Evolutionary conservation across 2,888 invertebrate genomes (phyloP), one percentile per base, ranked within the genome.

Genomic region (Campoplex capitator): DNA sequence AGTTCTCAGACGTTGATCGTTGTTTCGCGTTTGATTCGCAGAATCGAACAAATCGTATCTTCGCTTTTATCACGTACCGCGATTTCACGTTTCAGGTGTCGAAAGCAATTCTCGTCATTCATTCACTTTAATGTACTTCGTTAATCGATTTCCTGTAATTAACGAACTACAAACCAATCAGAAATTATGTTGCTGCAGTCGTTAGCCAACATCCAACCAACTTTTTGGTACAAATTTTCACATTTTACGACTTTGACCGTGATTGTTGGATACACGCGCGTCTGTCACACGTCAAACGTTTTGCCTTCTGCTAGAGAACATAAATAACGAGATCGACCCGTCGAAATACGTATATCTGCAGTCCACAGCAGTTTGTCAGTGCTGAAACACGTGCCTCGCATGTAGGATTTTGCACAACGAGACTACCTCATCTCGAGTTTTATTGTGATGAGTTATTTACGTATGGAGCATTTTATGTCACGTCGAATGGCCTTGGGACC

Each of bases 281-380:
- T 42, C 35, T 62, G 58, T 75, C 48, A 58, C 35, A 45, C 73
- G 86, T 84, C 80, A 77, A 84, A 84, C 73, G 58, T 79, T 75
- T 42, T 62, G 6, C 18, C 75, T 42, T 32, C 56, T 8, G 54
- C 58, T 23, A 45, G 45, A 11, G 67, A 73, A 74, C 86, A 77
- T 81, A 77, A 86, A 86, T 83, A 83, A 73, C 80, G 80, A 48
- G 80, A 83, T 83, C 42, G 79, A 56, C 73, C 68, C 32, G 8
- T 48, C 82, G 73, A 67, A 51, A 51, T 51, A 74, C 73, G 38
- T 13, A 51, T 62, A 82, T 74, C 84, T 84, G 85, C 84, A 86
- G 82, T 82, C 77, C 88, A 85, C 79, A 79, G 84, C 56, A 83
- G 86, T 88, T 88, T 86, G 82, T 88, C 88, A 86, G 84, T 67